Evolutionary conservation across 2,113 vertebrate genomes (phyloP).

Genomic region (Carassius gibelio): DNA sequence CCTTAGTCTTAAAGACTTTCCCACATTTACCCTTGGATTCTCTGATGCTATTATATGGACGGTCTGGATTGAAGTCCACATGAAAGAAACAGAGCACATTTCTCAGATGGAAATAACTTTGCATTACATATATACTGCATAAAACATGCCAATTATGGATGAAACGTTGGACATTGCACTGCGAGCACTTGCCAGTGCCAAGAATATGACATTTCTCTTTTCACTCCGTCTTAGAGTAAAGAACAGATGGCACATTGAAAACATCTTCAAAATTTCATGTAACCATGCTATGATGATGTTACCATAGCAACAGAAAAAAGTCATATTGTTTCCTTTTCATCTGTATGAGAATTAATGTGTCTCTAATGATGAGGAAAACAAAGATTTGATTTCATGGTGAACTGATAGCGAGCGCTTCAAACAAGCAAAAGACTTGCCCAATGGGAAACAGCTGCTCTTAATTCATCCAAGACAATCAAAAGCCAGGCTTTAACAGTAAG

Average conservation of each 20-base stretch:
- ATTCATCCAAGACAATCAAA: slow-evolving; percentile 35
- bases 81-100: not conserved
- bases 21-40: not conserved
- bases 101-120: not conserved
- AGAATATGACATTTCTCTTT: slow-evolving; percentile 54
- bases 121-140: not conserved
- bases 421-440: slow-evolving; percentile 1
- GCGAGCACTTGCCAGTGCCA: slow-evolving; percentile 35
- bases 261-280: slow-evolving; percentile 48
- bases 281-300: slow-evolving; percentile 42
- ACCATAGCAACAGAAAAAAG: slow-evolving; percentile 38
- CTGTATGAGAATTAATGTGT: slow-evolving; percentile 33
- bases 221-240: slow-evolving; percentile 43
- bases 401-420: slow-evolving; percentile 4
- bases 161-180: not conserved
- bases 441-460: slow-evolving; percentile 44
- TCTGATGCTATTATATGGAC: not conserved
- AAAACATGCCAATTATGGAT: not conserved
- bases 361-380: slow-evolving; percentile 16
- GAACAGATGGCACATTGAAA: slow-evolving; percentile 66
- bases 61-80: not conserved
- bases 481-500: slow-evolving; percentile 18
- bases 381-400: slow-evolving; percentile 17
- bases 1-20: not conserved
- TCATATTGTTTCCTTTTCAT: slow-evolving; percentile 6